Percentiles rank a stretch among this genome's conserved stretches.
Evolutionary conservation across 2,797 vertebrate species (phyloP).

Genomic region (Hydrophis major): DNA sequence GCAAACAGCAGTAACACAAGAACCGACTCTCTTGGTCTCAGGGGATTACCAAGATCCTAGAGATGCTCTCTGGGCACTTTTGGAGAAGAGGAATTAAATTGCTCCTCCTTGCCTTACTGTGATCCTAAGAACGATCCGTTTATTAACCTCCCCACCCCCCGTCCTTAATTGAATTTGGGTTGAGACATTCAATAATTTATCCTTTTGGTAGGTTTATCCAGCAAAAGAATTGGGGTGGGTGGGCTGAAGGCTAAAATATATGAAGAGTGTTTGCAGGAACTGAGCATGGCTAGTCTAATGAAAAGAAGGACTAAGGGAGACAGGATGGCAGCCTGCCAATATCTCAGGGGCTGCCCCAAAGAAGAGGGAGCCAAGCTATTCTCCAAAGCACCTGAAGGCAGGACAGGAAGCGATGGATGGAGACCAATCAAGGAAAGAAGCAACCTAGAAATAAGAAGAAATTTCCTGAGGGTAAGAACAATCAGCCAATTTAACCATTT

Average conservation of each 20-base stretch:
- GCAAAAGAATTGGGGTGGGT: too few species aligned
- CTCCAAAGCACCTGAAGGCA: too few species aligned
- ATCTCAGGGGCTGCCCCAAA: not conserved
- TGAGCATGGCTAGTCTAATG: not conserved
- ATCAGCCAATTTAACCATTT: too few species aligned
- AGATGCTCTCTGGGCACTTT: not conserved
- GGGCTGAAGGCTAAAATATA: not conserved
- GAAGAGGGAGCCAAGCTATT: too few species aligned
- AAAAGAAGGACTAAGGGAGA: not conserved
- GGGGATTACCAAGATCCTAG: not conserved
- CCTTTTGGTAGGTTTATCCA: not conserved
- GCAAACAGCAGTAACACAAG: not conserved
- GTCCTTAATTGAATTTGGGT: not conserved
- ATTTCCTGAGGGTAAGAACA: too few species aligned
- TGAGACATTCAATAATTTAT: not conserved
- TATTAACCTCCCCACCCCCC: not conserved
- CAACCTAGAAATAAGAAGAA: too few species aligned
- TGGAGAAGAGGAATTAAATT: not conserved
- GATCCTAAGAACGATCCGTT: not conserved
- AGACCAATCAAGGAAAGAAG: too few species aligned
- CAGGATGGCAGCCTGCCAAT: not conserved
- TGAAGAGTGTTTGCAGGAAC: not conserved
- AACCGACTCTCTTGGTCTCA: not conserved
- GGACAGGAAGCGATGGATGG: too few species aligned
- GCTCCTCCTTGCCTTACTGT: not conserved